Base-by-base conservation (phyloP, 2,797 vertebrate species). In the Simalia tracyae region DNA sequence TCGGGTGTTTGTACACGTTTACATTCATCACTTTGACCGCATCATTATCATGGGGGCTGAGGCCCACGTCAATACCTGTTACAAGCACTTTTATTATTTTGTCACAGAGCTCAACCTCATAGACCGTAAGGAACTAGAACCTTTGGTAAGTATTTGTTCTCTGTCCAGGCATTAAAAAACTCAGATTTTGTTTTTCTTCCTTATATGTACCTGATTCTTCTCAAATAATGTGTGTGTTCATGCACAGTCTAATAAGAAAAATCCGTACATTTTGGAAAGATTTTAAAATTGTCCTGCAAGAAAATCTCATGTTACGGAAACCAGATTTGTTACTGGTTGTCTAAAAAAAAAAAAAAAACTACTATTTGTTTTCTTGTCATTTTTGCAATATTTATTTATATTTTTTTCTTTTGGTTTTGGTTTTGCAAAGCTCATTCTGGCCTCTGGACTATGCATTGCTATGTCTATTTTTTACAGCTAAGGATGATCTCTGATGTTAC, bases 41-140 rank as follows among this genome's bases (percentile, higher is more conserved):
- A 98, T 98, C 94, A 97, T 98, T 68, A 94, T 98, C 90, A 98
- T 98, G 98, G 98, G 98, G 0, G 98, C 98, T 0, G 98, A 98
- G 95, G 98, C 98, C 19, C 98, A 98, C 0, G 97, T 98, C 95
- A 98, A 98, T 96, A 98, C 98, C 95, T 98, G 98, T 96, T 98
- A 98, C 97, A 98, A 98, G 94, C 98, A 98, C 96, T 98, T 98
- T 96, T 98, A 98, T 96, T 98, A 98, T 96, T 98, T 98, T 26
- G 98, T 98, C 95, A 98, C 98, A 1, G 98, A 98, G 92, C 97
- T 98, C 94, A 98, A 98, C 96, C 98, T 98, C 95, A 98, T 98
- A 97, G 98, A 98, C 95, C 98, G 97, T 94, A 98, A 98, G 96
- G 98, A 98, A 93, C 97, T 98, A 56, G 98, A 98, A 91, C 98